Evolutionary conservation across 1,140 invertebrate species (phyloP).

Genomic region (Chelonus insularis): DNA sequence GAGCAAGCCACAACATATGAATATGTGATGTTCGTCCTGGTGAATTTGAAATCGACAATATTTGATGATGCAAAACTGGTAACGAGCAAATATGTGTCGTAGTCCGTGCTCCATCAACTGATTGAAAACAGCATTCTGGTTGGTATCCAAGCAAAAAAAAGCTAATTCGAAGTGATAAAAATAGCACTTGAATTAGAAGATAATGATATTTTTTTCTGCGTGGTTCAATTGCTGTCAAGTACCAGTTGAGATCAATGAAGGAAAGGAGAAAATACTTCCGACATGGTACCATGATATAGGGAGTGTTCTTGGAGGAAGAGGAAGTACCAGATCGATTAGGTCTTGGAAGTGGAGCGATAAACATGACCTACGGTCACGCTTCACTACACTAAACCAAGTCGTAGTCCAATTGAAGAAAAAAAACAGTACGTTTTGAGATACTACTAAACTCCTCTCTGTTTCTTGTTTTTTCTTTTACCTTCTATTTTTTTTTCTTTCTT

Average conservation of each 20-base stretch:
- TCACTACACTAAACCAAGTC: constrained; percentile 31
- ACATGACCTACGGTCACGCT: constrained; percentile 42
- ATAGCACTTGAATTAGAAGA: too few species aligned
- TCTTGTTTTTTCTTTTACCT: too few species aligned
- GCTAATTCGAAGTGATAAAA: too few species aligned
- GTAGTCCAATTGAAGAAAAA: too few species aligned
- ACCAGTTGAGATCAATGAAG: neutral
- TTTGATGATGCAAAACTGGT: neutral
- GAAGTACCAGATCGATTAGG: constrained; percentile 42
- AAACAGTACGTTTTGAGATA: too few species aligned
- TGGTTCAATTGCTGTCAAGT: too few species aligned
- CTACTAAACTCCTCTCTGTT: too few species aligned
- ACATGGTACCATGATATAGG: neutral
- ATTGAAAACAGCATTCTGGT: too few species aligned
- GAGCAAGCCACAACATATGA: neutral
- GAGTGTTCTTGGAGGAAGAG: neutral
- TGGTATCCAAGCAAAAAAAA: too few species aligned
- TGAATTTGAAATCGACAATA: neutral
- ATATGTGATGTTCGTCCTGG: neutral
- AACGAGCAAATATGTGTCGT: neutral
- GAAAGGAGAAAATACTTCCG: constrained; percentile 10
- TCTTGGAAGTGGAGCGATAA: constrained; percentile 46
- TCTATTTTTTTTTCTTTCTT: too few species aligned
- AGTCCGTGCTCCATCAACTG: neutral
- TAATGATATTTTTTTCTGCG: too few species aligned